phyloP scores from a whole-genome alignment of 2,888 invertebrate genomes.

The Drosophila koepferae region DNA sequence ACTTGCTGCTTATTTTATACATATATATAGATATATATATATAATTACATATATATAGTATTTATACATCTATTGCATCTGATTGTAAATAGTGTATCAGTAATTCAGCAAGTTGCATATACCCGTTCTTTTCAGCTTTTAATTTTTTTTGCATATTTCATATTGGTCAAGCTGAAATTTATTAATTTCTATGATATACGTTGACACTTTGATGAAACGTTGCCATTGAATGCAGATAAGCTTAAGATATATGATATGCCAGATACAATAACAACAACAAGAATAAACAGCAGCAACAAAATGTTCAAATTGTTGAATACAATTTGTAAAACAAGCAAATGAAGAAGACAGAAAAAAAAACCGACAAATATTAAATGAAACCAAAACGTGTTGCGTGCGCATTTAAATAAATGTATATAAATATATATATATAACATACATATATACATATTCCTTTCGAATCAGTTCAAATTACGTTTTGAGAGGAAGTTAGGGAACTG shows the following conservation, averaged over 20 bases:
- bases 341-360: slow-evolving; percentile 24
- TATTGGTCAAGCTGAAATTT: slow-evolving; percentile 62
- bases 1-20: not conserved
- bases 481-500: slow-evolving; percentile 45
- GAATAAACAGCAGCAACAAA: slow-evolving; percentile 34
- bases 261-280: slow-evolving; percentile 28
- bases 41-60: no score
- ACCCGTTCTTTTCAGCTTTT: not conserved
- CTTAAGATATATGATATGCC: slow-evolving; percentile 67
- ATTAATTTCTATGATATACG: slow-evolving; percentile 78
- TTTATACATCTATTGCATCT: not conserved
- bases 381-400: slow-evolving; percentile 50
- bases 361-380: slow-evolving; percentile 25
- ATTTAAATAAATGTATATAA: slow-evolving; percentile 22
- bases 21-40: not conserved
- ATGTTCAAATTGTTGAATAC: slow-evolving; percentile 38
- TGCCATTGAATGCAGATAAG: slow-evolving; percentile 76
- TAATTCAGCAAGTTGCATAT: not conserved
- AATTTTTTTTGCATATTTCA: slow-evolving; percentile 4
- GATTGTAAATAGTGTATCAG: not conserved
- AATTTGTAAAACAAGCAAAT: slow-evolving; percentile 62
- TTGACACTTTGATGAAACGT: slow-evolving; percentile 80
- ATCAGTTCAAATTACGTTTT: slow-evolving; percentile 51
- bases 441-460: slow-evolving; percentile 26
- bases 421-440: slow-evolving; percentile 6